A percentile compares a stretch with the other conserved stretches of the same genome.
These are phyloP conservation scores for Drosophila malerkotliana DNA, from an alignment of 1,140 invertebrate species.

Conservation along the genomic window DNA sequence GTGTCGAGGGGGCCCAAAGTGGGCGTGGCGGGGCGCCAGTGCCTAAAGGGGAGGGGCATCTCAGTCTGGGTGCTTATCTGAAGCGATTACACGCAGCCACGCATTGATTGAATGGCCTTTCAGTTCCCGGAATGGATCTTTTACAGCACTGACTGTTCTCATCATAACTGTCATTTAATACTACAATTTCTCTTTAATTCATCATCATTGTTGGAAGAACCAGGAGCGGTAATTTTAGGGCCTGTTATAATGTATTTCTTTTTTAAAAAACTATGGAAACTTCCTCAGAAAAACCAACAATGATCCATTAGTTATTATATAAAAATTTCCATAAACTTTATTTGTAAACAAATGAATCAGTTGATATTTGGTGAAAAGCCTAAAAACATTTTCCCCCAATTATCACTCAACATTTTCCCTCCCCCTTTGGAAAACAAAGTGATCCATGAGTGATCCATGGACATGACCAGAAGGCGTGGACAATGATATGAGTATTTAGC, in stretches of 20 bases:
- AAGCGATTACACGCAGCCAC: conserved; percentile 60
- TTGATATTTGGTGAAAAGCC: no score
- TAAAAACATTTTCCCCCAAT: not conserved
- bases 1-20: not conserved
- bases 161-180: not conserved
- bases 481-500: conserved; percentile 54
- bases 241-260: no score
- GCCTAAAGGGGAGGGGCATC: not conserved
- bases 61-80: conserved; percentile 37
- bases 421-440: not conserved
- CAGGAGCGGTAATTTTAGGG: no score
- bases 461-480: conserved; percentile 51
- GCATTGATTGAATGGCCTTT: conserved; percentile 60
- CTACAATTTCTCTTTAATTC: not conserved
- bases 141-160: conserved; percentile 3
- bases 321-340: no score
- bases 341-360: no score
- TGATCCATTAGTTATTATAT: no score
- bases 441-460: conserved; percentile 17
- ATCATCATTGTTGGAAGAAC: not conserved
- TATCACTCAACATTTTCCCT: not conserved
- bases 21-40: not conserved
- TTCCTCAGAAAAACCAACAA: no score
- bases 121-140: conserved; percentile 19
- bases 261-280: no score